Base-by-base conservation (phyloP, 37 sponge, comb jelly and placozoan species). In the Beroe forskalii region DNA sequence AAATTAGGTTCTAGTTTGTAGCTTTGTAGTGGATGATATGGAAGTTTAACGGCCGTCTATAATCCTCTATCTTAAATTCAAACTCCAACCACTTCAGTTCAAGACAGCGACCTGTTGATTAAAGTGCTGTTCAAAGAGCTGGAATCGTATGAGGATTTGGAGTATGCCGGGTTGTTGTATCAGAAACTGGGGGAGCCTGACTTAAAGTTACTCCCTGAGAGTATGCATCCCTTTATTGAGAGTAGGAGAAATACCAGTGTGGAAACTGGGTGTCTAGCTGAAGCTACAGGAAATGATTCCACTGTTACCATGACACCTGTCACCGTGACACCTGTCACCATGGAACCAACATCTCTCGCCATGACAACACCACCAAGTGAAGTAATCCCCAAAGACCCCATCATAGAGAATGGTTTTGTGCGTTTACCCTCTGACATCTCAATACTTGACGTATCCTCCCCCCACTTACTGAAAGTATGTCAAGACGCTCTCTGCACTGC, bases 141-240 rank as follows among this genome's bases (percentile, higher is more conserved):
- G 1, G 72, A 14, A 17, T 14, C 19, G 35, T 69, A 69, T 33
- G 33, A 32, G 19, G 72, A 69, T 69, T 69, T 69, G 14, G 72
- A 69, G 72, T 69, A 69, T 32, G 72, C 72, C 1, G 72, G 37
- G 36, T 4, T 69, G 1, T 37, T 69, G 37, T 69, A 69, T 69
- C 38, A 12, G 12, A 48, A 48, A 12, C 55, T 48, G 12, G 12
- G 12, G 6, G 12, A 12, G 6, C 55, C 55, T 48, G 55, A 48
- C 12, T 48, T 48, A 48, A 48, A 17, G 6, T 48, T 48, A 12
- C 6, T 48, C 6, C 55, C 55, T 6, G 55, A 48, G 55, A 48
- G 12, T 17, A 6, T 48, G 6, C 55, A 48, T 48, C 12, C 12
- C 12, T 12, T 17, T 48, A 17, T 48, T 6, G 12, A 48, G 12